Percentiles rank a stretch among this genome's conserved stretches.
Evolutionary conservation across 1,140 invertebrate genomes (phyloP).

Genomic region (Dinoponera quadriceps): DNA sequence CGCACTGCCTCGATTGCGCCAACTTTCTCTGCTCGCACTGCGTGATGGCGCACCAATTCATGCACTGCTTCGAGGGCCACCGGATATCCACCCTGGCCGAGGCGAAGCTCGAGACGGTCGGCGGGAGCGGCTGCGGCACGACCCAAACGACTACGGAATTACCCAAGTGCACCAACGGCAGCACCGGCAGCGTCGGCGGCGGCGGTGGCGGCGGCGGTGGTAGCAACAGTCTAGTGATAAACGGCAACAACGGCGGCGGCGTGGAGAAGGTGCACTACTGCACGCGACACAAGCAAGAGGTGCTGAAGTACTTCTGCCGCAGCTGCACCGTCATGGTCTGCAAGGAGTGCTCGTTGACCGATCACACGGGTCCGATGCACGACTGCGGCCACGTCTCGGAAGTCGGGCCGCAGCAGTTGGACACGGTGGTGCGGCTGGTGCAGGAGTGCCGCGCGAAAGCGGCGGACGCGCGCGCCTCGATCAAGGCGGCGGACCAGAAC

Average conservation of each 20-base stretch:
- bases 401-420: slow-evolving; percentile 93
- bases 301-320: slow-evolving; percentile 96
- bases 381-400: slow-evolving; percentile 94
- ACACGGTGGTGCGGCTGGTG: slow-evolving; percentile 92
- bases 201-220: slow-evolving; percentile 7
- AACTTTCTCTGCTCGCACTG: slow-evolving; percentile 98
- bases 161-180: slow-evolving; percentile 51
- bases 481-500: slow-evolving; percentile 95
- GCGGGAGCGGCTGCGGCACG: slow-evolving; percentile 8
- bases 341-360: slow-evolving; percentile 96
- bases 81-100: slow-evolving; percentile 93
- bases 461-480: slow-evolving; percentile 92
- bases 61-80: slow-evolving; percentile 99
- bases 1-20: slow-evolving; percentile 97
- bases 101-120: slow-evolving; percentile 84
- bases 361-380: slow-evolving; percentile 94
- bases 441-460: slow-evolving; percentile 94
- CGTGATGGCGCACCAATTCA: slow-evolving; percentile 98
- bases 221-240: slow-evolving; percentile 68
- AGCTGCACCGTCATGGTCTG: slow-evolving; percentile 96
- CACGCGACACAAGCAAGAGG: slow-evolving; percentile 93
- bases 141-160: slow-evolving; percentile 61
- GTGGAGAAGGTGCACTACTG: slow-evolving; percentile 91
- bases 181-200: slow-evolving; percentile 55
- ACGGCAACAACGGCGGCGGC: slow-evolving; percentile 76